phyloP scores from a whole-genome alignment of 2,113 vertebrate genomes.

The Meriones unguiculatus region DNA sequence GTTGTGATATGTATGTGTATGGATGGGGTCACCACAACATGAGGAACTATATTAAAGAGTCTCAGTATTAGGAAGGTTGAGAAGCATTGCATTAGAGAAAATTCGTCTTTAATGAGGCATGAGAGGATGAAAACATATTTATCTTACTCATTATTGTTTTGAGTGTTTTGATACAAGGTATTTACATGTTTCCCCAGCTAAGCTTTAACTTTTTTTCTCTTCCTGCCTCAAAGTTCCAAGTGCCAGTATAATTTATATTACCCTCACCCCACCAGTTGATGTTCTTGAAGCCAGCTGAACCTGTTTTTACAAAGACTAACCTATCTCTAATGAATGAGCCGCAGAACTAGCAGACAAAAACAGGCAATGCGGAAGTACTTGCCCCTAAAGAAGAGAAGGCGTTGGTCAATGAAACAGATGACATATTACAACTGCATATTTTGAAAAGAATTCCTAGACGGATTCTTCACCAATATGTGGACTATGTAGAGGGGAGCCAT shows the following conservation, averaged over 20 bases:
- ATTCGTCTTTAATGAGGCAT: neutral
- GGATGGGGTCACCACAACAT: too few species aligned
- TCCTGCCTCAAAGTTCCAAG: neutral
- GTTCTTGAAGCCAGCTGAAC: neutral
- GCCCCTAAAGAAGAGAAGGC: neutral
- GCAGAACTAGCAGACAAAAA: neutral
- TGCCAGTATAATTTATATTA: neutral
- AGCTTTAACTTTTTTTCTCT: neutral
- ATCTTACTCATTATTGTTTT: neutral
- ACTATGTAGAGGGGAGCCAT: neutral
- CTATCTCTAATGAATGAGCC: neutral
- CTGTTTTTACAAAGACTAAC: neutral
- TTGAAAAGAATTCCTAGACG: slow-evolving; percentile 11
- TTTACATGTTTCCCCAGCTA: neutral
- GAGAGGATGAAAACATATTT: neutral
- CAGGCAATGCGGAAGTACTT: neutral
- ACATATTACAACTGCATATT: neutral
- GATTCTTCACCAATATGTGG: neutral
- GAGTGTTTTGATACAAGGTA: neutral
- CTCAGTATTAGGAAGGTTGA: neutral
- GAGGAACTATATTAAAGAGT: neutral
- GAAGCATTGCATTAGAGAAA: neutral
- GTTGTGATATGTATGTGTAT: neutral
- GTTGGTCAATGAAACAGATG: slow-evolving; percentile 11
- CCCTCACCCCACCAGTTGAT: neutral